These are phyloP conservation scores for Bombylius major DNA, from an alignment of 2,888 invertebrate species.

Conservation along the genomic window DNA sequence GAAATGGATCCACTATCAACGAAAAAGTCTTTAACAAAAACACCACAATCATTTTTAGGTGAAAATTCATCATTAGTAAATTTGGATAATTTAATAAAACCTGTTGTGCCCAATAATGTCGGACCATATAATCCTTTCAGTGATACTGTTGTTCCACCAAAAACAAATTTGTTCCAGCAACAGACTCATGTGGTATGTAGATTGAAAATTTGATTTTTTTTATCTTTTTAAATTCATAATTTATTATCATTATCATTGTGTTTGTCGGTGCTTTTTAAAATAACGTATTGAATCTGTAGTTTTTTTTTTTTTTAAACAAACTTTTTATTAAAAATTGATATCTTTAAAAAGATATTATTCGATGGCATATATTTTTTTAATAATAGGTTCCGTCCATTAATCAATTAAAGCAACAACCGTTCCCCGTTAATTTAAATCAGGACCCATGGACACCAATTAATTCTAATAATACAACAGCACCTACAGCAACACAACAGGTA, in stretches of 20 bases:
- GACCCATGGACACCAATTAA: constrained; percentile 37
- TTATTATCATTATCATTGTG: too few relatives aligned
- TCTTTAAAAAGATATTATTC: not conserved
- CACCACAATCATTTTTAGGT: constrained; percentile 91
- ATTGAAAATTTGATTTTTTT: not conserved
- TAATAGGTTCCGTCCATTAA: constrained; percentile 38
- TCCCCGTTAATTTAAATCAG: constrained; percentile 35
- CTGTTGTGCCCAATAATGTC: constrained; percentile 31
- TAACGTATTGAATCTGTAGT: not conserved
- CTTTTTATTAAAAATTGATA: not conserved
- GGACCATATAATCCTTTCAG: constrained; percentile 37
- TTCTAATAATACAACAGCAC: constrained; percentile 25
- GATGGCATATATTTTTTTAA: not conserved
- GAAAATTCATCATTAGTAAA: constrained; percentile 95
- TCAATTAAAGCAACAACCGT: constrained; percentile 37
- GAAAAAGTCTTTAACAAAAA: constrained; percentile 46
- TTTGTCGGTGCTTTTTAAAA: not conserved
- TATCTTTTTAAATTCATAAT: not conserved
- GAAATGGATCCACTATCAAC: constrained; percentile 35
- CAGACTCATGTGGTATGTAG: constrained; percentile 35
- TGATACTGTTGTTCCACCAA: constrained; percentile 26
- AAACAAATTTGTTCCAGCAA: constrained; percentile 47
- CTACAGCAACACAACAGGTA: constrained; percentile 24
- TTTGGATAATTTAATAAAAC: constrained; percentile 86
- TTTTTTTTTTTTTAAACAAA: not conserved